Base-by-base conservation (phyloP, 2,797 vertebrate genomes). In the Anguilla anguilla region DNA sequence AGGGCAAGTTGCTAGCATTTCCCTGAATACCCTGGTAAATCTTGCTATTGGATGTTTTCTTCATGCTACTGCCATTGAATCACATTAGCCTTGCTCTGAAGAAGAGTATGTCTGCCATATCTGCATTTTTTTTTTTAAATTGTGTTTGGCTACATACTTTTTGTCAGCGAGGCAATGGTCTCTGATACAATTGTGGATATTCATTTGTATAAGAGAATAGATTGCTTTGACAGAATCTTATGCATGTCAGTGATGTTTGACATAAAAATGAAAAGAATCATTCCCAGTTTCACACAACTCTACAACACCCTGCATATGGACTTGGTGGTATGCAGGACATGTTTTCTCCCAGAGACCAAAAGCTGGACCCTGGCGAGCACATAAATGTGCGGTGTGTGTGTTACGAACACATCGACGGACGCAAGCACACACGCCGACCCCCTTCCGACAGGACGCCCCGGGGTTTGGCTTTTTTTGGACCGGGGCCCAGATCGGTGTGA, bases 401-500 rank as follows among this genome's bases (percentile, higher is more conserved):
- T 7, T 28, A 28, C 67, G 39, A 15, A 77, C 74, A 77, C 74
- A 43, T 35, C 17, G 35, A 77, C 74, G 39, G 13, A 77, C 31
- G 43, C 31, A 43, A 15, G 39, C 35, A 22, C 74, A 77, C 13
- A 43, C 31, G 17, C 74, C 28, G 13, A 35, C 39, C 74, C 43
- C 74, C 35, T 35, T 83, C 49, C 81, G 7, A 17, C 3, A 81
- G 87, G 87, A 35, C 91, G 94, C 92, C 77, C 2, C 6, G 94
- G 94, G 94, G 93, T 87, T 2, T 15, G 85, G 35, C 89, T 89
- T 92, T 89, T 92, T 46, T 94, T 96, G 95, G 95, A 95, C 91
- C 3, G 53, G 90, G 92, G 95, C 95, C 95, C 94, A 94, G 94
- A 95, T 95, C 93, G 93, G 94, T 94, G 93, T 95, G 94, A 96